Conservation (phyloP, 2,113 vertebrate species). For the Capreolus pygargus region DNA sequence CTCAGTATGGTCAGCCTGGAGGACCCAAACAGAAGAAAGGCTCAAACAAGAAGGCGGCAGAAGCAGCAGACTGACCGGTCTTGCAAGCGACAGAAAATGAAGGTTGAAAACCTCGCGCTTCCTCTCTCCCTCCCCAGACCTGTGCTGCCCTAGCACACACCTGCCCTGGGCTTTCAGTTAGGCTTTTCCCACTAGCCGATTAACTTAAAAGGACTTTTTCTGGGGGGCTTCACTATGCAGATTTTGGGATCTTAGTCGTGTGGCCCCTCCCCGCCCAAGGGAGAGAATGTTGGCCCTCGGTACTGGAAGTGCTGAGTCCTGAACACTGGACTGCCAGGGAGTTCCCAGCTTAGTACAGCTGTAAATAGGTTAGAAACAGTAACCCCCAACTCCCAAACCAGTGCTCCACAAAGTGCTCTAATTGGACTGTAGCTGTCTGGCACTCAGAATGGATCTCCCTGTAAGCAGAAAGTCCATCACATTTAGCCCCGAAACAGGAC, state of each 20-base stretch:
- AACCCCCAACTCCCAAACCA: neutral
- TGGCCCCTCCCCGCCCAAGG: neutral
- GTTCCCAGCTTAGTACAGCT: neutral
- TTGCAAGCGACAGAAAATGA: neutral
- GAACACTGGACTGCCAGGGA: neutral
- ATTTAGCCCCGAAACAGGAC: neutral
- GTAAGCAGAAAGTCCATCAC: neutral
- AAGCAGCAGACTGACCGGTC: neutral
- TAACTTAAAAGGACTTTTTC: neutral
- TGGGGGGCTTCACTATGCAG: too few species aligned
- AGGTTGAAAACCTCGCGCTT: neutral
- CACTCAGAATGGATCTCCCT: neutral
- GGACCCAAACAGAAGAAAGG: neutral
- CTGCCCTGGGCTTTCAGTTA: neutral
- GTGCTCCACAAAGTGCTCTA: neutral
- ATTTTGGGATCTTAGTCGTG: neutral
- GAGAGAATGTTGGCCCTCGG: neutral
- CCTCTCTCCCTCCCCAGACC: neutral
- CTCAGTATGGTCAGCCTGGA: neutral
- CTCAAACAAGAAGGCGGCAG: neutral
- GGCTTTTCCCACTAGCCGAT: neutral
- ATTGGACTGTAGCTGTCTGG: neutral
- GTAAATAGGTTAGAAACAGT: neutral
- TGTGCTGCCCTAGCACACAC: too few species aligned
- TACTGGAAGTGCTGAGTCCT: neutral